phyloP scores from a whole-genome alignment of 1,140 invertebrate species.

The Drosophila insularis region DNA sequence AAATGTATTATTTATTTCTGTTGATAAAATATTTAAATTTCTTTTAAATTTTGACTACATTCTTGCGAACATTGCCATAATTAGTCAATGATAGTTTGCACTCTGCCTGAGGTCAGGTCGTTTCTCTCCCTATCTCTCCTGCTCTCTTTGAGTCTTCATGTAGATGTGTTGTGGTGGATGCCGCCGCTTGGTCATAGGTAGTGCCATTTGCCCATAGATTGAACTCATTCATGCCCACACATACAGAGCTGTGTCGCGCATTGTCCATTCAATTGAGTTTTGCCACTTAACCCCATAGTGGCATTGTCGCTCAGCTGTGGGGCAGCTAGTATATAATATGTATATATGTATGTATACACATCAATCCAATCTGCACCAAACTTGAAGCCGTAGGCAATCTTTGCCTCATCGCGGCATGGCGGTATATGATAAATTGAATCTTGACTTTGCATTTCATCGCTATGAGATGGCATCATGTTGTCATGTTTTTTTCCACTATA shows the following conservation, averaged over 20 bases:
- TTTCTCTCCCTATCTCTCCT: background rate
- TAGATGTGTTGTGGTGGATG: background rate
- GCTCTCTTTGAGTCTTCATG: background rate
- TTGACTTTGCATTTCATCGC: slow-evolving; percentile 76
- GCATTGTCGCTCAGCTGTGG: slow-evolving; percentile 12
- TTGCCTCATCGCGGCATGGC: slow-evolving; percentile 13
- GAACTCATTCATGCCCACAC: slow-evolving; percentile 51
- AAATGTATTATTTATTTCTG: no score
- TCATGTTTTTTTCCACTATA: slow-evolving; percentile 50
- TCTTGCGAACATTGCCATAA: no score
- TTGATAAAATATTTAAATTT: no score
- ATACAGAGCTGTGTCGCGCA: slow-evolving; percentile 38
- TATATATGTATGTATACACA: background rate
- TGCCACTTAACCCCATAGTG: slow-evolving; percentile 68
- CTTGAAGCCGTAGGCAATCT: background rate
- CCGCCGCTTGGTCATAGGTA: background rate
- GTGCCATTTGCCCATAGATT: background rate
- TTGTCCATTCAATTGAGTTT: slow-evolving; percentile 67
- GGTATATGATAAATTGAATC: slow-evolving; percentile 73
- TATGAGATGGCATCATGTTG: slow-evolving; percentile 42
- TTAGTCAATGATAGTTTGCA: no score
- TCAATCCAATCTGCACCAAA: background rate
- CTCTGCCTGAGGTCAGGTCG: background rate
- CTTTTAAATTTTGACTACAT: no score
- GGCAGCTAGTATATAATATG: no score